Evolutionary conservation across 2,113 vertebrate species (phyloP).

Genomic region (Seriola quinqueradiata): DNA sequence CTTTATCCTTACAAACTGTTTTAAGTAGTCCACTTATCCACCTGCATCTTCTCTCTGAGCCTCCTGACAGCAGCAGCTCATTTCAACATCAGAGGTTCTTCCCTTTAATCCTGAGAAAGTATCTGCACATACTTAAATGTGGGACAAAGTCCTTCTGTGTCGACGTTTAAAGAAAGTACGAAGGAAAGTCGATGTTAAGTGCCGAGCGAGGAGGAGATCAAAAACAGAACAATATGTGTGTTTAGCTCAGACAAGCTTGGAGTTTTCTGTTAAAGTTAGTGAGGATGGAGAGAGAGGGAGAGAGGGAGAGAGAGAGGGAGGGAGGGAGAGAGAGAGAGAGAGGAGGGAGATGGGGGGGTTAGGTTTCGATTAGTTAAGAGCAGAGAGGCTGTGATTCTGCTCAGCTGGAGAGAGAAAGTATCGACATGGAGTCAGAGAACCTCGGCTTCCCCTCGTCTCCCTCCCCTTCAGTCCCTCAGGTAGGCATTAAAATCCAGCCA

Average conservation of each 20-base stretch:
- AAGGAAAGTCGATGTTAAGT: constrained; percentile 75
- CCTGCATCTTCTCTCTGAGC: constrained; percentile 31
- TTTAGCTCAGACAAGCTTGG: constrained; percentile 59
- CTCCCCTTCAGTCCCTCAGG: constrained; percentile 72
- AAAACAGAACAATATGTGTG: constrained; percentile 57
- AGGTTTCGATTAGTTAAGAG: constrained; percentile 77
- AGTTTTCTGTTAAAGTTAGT: constrained; percentile 56
- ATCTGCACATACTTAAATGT: constrained; percentile 61
- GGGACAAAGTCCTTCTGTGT: constrained; percentile 64
- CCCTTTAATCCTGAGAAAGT: constrained; percentile 70
- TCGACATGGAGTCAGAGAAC: constrained; percentile 75
- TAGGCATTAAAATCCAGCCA: constrained; percentile 72
- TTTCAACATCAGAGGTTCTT: constrained; percentile 61
- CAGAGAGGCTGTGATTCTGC: constrained; percentile 72
- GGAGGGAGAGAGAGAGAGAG: not conserved
- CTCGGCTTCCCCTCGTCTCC: constrained; percentile 53
- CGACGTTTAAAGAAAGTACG: constrained; percentile 47
- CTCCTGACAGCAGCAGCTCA: constrained; percentile 54
- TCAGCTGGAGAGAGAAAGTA: constrained; percentile 75
- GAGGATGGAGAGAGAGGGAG: constrained; percentile 29
- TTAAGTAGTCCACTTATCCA: constrained; percentile 55
- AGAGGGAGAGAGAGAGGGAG: not conserved
- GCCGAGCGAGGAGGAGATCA: constrained; percentile 66
- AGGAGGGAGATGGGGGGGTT: constrained; percentile 26
- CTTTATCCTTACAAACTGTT: constrained; percentile 64